Percentiles rank a stretch among this genome's conserved stretches.
These are phyloP conservation scores for Harpagoxenus sublaevis DNA, from an alignment of 2,888 invertebrate genomes.

Conservation along the genomic window DNA sequence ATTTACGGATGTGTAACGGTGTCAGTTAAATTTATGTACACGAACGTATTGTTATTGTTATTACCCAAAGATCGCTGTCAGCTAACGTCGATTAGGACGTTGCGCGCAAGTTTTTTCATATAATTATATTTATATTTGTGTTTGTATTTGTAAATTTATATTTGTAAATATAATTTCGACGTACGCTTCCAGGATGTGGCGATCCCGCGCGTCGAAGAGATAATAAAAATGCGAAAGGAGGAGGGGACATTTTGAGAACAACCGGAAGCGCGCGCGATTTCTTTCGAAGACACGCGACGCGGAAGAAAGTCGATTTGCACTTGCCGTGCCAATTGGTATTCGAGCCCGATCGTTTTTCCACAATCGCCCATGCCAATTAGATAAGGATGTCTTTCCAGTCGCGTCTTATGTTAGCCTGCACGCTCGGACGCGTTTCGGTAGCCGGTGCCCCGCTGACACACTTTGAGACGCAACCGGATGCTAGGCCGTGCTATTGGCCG, in stretches of 20 bases:
- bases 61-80: too few species aligned
- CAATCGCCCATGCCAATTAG: neutral
- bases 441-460: slow-evolving; percentile 65
- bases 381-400: slow-evolving; percentile 20
- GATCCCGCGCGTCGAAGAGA: neutral
- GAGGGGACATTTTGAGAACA: neutral
- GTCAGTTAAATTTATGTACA: neutral
- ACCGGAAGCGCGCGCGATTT: neutral
- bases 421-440: slow-evolving; percentile 61
- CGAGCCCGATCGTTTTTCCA: neutral
- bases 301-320: slow-evolving; percentile 2
- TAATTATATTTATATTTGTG: too few species aligned
- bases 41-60: too few species aligned
- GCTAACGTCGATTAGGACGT: too few species aligned
- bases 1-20: neutral
- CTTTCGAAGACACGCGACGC: neutral
- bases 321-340: neutral
- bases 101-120: too few species aligned
- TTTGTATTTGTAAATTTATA: too few species aligned
- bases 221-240: neutral
- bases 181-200: too few species aligned
- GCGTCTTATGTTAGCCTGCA: slow-evolving; percentile 33
- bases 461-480: slow-evolving; percentile 45
- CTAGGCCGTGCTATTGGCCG: slow-evolving; percentile 20
- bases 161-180: too few species aligned